Percentiles rank a stretch among this genome's conserved stretches.
Conservation (phyloP, 2,113 vertebrate species). For the Plecturocebus donacophilus region DNA sequence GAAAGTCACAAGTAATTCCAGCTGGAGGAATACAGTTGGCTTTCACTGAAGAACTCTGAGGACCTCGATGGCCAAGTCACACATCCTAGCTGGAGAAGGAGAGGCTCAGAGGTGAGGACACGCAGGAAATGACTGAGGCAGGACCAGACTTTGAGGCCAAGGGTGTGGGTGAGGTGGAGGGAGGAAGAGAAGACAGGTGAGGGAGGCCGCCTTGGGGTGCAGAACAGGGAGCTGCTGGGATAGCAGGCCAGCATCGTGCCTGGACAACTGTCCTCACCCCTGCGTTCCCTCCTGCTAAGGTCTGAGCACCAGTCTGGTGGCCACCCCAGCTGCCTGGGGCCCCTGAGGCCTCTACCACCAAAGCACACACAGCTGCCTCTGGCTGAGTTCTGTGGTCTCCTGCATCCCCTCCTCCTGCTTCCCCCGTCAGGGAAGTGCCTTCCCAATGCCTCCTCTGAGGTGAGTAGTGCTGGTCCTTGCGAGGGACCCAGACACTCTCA, state of each 20-base stretch:
- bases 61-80: background rate
- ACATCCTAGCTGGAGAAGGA: background rate
- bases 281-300: background rate
- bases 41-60: background rate
- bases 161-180: fast-evolving
- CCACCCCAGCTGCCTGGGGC: background rate
- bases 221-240: background rate
- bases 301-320: background rate
- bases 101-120: background rate
- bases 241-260: fast-evolving
- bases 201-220: no score
- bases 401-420: fast-evolving
- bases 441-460: background rate
- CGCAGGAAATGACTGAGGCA: background rate
- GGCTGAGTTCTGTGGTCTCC: background rate
- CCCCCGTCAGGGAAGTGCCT: no score
- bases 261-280: background rate
- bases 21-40: background rate
- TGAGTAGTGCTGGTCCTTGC: background rate
- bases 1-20: background rate
- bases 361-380: no score
- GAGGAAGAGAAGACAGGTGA: background rate
- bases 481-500: background rate
- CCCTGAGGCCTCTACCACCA: no score
- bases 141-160: background rate